phyloP scores from a whole-genome alignment of 2,888 invertebrate species.

The Criorhina ranunculi region DNA sequence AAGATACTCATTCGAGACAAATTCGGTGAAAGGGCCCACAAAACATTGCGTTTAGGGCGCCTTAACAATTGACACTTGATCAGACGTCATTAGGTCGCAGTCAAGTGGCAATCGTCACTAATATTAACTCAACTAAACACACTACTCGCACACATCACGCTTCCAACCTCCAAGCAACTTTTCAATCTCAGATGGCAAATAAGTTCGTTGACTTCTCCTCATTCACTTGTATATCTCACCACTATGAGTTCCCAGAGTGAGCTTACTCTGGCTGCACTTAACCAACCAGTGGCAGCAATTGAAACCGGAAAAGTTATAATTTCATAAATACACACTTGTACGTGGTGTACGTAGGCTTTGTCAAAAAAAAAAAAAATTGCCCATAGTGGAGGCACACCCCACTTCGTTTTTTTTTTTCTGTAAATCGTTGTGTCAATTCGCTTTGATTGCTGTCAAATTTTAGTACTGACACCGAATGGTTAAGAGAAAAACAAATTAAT shows the following conservation, averaged over 20 bases:
- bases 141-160: constrained; percentile 2
- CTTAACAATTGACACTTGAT: constrained; percentile 48
- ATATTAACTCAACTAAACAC: neutral
- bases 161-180: constrained; percentile 59
- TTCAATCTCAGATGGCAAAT: constrained; percentile 64
- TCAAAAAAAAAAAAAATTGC: constrained; percentile 24
- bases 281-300: constrained; percentile 50
- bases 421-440: constrained; percentile 23
- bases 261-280: constrained; percentile 15
- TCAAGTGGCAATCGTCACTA: neutral
- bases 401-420: neutral
- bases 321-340: constrained; percentile 46
- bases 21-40: neutral
- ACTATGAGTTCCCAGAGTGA: constrained; percentile 14
- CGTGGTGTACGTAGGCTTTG: constrained; percentile 32
- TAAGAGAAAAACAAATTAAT: neutral
- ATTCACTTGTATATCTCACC: constrained; percentile 45
- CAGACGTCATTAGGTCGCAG: constrained; percentile 30
- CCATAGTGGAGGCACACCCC: constrained; percentile 49
- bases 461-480: constrained; percentile 3
- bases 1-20: too few species aligned
- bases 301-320: constrained; percentile 65
- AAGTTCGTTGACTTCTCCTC: constrained; percentile 62
- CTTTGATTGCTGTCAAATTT: constrained; percentile 25
- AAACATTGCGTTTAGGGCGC: constrained; percentile 5